Evolutionary conservation across 2,888 invertebrate genomes (phyloP), one percentile per base, ranked within the genome.

Genomic region (Diaperis boleti): DNA sequence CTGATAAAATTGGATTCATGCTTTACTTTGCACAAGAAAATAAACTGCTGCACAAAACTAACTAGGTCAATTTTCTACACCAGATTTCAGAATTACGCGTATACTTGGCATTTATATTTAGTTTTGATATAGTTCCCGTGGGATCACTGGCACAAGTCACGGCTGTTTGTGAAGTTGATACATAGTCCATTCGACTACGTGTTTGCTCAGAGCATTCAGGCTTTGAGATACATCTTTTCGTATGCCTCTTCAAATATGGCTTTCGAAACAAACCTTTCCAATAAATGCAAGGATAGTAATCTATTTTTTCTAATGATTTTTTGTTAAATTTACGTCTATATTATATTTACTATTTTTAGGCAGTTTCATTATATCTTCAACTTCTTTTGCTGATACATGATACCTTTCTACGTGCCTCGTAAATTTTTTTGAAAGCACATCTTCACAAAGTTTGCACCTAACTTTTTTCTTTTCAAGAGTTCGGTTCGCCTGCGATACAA

Each of bases 301-400:
- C 5, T 7, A 17, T 26, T n/a, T 59, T 31, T n/a, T 7, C 3
- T n/a, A n/a, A n/a, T n/a, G 3, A 33, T 33, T 33, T 3, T n/a
- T 33, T 10, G 4, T 33, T 33, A 33, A 10, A 7, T 45, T 63
- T 35, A n/a, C 56, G 35, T 60, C 54, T 54, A 60, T 66, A 5
- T 62, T 60, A 13, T n/a, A n/a, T n/a, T n/a, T n/a, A n/a, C n/a
- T 22, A 7, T 22, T 22, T 22, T 22, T 22, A 7, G 22, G 22
- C 5, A 6, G 7, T 22, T 22, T 22, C 7, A 22, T 6, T 22
- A 22, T 22, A 6, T 22, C 22, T 7, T 22, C 5, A 6, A 22
- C 22, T 7, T 4, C 22, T 7, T 4, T 22, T 22, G 4, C 22
- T 22, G 22, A 6, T 22, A 4, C 22, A 22, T 22, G 22, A 22